phyloP scores from a whole-genome alignment of 30 jellyfish, hydroid and myxozoan genomes.

The Aurelia sp. region DNA sequence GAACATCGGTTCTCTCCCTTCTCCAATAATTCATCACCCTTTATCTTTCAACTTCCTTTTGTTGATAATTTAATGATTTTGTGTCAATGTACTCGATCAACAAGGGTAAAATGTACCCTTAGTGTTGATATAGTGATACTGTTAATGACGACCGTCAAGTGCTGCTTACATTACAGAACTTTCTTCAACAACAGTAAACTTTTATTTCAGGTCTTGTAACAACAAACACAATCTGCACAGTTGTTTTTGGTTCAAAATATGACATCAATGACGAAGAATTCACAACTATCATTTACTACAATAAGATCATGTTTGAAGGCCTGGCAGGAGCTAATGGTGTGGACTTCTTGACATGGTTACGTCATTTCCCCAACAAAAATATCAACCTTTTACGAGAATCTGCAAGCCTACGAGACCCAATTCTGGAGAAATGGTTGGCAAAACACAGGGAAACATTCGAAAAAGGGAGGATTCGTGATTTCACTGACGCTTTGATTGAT shows the following conservation, averaged over 20 bases:
- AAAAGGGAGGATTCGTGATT: constrained; percentile 58
- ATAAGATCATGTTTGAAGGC: constrained; percentile 57
- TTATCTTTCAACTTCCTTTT: too few species aligned
- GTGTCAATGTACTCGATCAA: too few species aligned
- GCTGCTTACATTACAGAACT: too few species aligned
- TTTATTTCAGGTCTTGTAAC: constrained; percentile 34
- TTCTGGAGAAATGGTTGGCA: constrained; percentile 55
- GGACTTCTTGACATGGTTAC: constrained; percentile 58
- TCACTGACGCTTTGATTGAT: constrained; percentile 65
- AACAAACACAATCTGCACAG: constrained; percentile 46
- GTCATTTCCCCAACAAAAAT: constrained; percentile 57
- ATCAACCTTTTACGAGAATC: constrained; percentile 46
- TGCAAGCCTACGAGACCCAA: constrained; percentile 71
- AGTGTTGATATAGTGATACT: too few species aligned
- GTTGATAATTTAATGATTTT: too few species aligned
- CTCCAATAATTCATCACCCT: too few species aligned
- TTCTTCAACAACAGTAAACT: neutral
- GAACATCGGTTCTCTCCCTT: too few species aligned
- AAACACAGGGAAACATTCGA: constrained; percentile 61
- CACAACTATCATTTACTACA: constrained; percentile 40
- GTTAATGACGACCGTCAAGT: too few species aligned
- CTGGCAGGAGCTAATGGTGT: constrained; percentile 64
- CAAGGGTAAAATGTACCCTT: too few species aligned
- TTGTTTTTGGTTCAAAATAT: constrained; percentile 51
- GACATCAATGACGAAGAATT: constrained; percentile 61